Base-by-base conservation (phyloP, 1,140 invertebrate species). In the Eciton burchellii region DNA sequence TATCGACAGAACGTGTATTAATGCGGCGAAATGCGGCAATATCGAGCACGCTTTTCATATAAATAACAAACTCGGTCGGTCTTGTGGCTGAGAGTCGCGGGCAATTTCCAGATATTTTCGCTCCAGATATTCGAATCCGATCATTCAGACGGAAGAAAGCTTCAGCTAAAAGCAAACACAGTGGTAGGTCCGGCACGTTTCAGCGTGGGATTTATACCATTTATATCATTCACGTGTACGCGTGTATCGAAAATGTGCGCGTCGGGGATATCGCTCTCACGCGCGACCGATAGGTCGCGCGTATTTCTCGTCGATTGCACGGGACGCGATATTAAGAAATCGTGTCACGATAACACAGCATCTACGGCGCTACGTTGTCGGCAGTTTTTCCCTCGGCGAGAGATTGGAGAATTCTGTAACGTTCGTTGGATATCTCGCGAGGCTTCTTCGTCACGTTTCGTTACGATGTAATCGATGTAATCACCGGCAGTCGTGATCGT, bases 101-200 rank as follows among this genome's bases (percentile, higher is more conserved):
- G 45, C 35, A 76, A 63, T 63, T n/a, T 35, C 43, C n/a, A 24
- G 26, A 54, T 65, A 56, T 70, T 68, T 79, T 45, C 21, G 16
- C 35, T 43, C 49, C 49, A 19, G 52, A 70, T 68, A 56, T 56
- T n/a, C 62, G 29, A n/a, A n/a, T n/a, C n/a, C 29, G 43, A 45
- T 11, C 47, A 8, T 56, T 68, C 63, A 35, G 45, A 12, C 12
- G 35, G 21, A 21, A 14, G n/a, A 56, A 47, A 56, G 56, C 70
- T 79, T 76, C 35, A 11, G 49, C 52, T 45, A 29, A 70, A 79
- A 29, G 74, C 74, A 77, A 77, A 68, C 62, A 68, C 74, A 21
- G 57, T 14, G 62, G 47, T 56, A 35, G 63, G 41, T 79, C 65
- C 24, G 63, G 68, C 74, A 57, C 47, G 62, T 77, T 77, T 14